phyloP scores from a whole-genome alignment of 2,113 vertebrate genomes.

The Piaya cayana region DNA sequence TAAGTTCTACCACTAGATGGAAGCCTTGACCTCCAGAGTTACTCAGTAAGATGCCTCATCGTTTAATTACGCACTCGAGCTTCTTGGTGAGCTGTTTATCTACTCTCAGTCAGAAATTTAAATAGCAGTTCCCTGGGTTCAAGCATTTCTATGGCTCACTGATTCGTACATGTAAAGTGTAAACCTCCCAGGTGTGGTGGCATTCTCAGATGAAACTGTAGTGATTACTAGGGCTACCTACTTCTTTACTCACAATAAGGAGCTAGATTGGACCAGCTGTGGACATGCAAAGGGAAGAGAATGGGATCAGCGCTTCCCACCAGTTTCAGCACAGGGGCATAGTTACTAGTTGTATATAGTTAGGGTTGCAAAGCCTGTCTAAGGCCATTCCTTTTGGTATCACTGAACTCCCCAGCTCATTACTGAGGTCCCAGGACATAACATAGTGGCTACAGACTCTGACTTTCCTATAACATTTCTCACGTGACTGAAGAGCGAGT shows the following conservation, averaged over 20 bases:
- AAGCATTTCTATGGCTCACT: neutral
- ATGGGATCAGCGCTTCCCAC: rapidly evolving
- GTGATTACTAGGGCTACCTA: neutral
- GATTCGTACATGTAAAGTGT: neutral
- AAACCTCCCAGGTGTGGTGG: neutral
- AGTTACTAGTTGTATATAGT: rapidly evolving
- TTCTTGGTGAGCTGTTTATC: rapidly evolving
- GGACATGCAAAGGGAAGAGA: neutral
- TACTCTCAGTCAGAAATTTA: neutral
- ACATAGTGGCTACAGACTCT: neutral
- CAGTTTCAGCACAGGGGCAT: neutral
- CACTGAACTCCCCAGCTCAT: neutral
- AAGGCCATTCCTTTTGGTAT: neutral
- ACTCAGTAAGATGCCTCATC: rapidly evolving
- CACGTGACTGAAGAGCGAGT: neutral
- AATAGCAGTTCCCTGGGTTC: neutral
- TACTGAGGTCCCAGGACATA: neutral
- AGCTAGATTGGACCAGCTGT: rapidly evolving
- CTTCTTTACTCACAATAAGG: rapidly evolving
- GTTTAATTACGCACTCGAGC: rapidly evolving
- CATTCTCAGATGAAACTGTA: neutral
- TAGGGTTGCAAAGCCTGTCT: neutral
- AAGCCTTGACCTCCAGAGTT: slow-evolving; percentile 33
- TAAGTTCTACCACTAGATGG: slow-evolving; percentile 54
- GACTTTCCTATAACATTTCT: neutral